Evolutionary conservation across 1,140 invertebrate genomes (phyloP).

Genomic region (Sinonovacula constricta): DNA sequence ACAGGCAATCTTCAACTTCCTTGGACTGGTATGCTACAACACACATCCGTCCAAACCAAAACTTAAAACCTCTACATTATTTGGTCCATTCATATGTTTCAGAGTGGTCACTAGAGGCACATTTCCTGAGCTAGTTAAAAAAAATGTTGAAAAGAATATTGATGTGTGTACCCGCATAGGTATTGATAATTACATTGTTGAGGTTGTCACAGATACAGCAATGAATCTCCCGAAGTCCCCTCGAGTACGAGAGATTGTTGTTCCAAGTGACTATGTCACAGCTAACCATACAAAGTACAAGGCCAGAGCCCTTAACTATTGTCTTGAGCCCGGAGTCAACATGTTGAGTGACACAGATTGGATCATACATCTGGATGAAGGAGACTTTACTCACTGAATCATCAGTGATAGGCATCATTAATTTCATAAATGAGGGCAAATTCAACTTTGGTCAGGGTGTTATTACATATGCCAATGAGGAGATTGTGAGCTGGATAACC

Average conservation of each 20-base stretch:
- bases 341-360: constrained; percentile 93
- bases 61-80: constrained; percentile 91
- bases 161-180: constrained; percentile 93
- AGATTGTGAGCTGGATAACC: constrained; percentile 97
- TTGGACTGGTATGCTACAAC: constrained; percentile 90
- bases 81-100: constrained; percentile 97
- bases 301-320: constrained; percentile 96
- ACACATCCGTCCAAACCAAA: constrained; percentile 96
- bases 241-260: constrained; percentile 89
- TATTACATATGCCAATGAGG: constrained; percentile 98
- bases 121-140: constrained; percentile 93
- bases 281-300: constrained; percentile 96
- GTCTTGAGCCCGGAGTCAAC: constrained; percentile 93
- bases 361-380: constrained; percentile 98
- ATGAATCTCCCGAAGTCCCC: constrained; percentile 86
- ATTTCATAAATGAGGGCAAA: constrained; percentile 95
- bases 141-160: constrained; percentile 93
- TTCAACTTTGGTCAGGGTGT: constrained; percentile 98
- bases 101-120: constrained; percentile 97
- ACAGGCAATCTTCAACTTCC: constrained; percentile 63
- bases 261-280: constrained; percentile 91
- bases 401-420: constrained; percentile 91
- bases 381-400: constrained; percentile 97
- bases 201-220: constrained; percentile 97
- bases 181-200: constrained; percentile 97